Base-by-base conservation (phyloP, 2,797 vertebrate genomes). In the Mionectes olivaceus region DNA sequence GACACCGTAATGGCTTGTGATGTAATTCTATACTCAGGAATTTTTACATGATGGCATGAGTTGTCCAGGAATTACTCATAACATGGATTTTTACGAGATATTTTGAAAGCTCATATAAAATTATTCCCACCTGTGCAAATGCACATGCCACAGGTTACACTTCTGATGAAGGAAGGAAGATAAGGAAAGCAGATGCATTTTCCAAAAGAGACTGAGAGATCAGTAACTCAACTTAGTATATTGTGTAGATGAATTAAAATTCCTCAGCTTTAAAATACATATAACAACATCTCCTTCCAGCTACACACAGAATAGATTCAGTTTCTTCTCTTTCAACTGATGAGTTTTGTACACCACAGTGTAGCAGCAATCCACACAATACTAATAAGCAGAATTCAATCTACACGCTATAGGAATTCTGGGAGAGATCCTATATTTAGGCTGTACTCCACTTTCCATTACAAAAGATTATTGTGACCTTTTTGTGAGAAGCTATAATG, bases 381-480 rank as follows among this genome's bases (percentile, higher is more conserved):
- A 68, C 64, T 82, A 84, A 89, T 74, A 90, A 91, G 87, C 37
- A 86, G 56, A 64, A 90, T 89, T 96, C 87, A 84, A 94, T 94
- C 81, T 94, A 87, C 64, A 89, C 0, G 0, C 32, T 74, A 61
- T 77, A 84, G 67, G 83, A 93, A 82, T 91, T 87, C 79, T 93
- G 91, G 87, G 85, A 95, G 41, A 75, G 19, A 88, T 49, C 87
- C 91, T 96, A 94, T 94, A 94, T 94, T 94, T 92, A 95, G 89
- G 44, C 83, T 79, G 73, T 79, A 85, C 46, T 81, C 53, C 28
- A 73, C 77, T 95, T 97, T 88, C 87, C 92, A 90, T 89, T 86
- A 88, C 74, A 94, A 96, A 95, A 94, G 93, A 60, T 88, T 94
- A 85, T 90, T 95, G 67, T 95, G 93, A 94, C 87, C 80, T 90